These are phyloP conservation scores for Henicopernis longicauda DNA, from an alignment of 2,113 vertebrate species.

Conservation along the genomic window DNA sequence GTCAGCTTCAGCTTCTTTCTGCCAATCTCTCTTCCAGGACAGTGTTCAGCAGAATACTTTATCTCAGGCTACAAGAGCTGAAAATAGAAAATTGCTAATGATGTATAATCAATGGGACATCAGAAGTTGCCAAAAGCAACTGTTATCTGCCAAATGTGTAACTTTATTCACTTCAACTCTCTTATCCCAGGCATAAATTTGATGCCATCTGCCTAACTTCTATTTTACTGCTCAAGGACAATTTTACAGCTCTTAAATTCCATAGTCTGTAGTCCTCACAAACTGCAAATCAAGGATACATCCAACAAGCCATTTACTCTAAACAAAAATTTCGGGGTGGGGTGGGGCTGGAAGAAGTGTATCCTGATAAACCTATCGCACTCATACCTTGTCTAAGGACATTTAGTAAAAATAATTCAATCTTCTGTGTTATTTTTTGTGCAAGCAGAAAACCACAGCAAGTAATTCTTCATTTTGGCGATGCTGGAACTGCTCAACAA, in stretches of 20 bases:
- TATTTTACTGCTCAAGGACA: not conserved
- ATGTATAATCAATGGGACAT: not conserved
- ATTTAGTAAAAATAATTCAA: not conserved
- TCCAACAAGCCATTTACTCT: not conserved
- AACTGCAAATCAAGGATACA: not conserved
- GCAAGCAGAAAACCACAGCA: not conserved
- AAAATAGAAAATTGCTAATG: not conserved
- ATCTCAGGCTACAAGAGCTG: not conserved
- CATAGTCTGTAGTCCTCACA: not conserved
- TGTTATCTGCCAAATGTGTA: not conserved
- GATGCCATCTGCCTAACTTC: not conserved
- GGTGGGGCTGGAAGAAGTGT: not conserved
- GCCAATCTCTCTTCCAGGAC: not conserved
- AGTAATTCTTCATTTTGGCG: not conserved
- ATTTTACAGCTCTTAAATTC: not conserved
- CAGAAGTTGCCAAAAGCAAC: conserved; percentile 18
- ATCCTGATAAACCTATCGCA: not conserved
- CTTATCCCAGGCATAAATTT: not conserved
- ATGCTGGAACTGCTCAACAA: not conserved
- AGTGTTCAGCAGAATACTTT: not conserved
- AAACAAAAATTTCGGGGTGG: not conserved
- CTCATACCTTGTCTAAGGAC: not conserved
- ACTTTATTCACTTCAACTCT: not conserved
- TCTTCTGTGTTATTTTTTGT: not conserved
- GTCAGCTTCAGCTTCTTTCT: not conserved